A percentile compares a stretch with the other conserved stretches of the same genome.
phyloP scores from a whole-genome alignment of 37 sponge, comb jelly and placozoan species.

The Chondrosia reniformis region DNA sequence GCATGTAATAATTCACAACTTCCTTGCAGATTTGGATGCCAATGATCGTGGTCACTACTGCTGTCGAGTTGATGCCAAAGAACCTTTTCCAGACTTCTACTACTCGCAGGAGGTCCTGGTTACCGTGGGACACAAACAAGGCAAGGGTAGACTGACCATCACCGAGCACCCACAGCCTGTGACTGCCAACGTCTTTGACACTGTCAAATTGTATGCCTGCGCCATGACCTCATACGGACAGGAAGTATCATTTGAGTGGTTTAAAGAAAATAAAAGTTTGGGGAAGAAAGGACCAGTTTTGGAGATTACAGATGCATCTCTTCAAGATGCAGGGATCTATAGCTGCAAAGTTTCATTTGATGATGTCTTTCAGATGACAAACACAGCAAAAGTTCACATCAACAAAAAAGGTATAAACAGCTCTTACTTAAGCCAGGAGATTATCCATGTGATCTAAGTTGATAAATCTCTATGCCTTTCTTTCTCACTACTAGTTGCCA shows the following conservation, averaged over 20 bases:
- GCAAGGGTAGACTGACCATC: slow-evolving; percentile 1
- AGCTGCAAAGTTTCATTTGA: neutral
- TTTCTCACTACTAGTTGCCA: no score
- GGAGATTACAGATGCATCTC: neutral
- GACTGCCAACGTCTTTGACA: neutral
- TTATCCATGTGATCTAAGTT: no score
- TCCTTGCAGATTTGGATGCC: neutral
- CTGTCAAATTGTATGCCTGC: neutral
- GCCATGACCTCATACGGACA: neutral
- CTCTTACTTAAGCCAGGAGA: no score
- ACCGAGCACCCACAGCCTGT: neutral
- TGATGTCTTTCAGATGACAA: neutral
- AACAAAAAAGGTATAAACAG: neutral
- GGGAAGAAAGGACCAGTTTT: neutral
- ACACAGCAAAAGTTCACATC: neutral
- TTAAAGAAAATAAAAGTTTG: neutral
- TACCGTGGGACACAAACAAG: neutral
- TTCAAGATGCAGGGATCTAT: neutral
- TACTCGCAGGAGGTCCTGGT: neutral
- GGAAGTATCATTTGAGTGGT: slow-evolving; percentile 1
- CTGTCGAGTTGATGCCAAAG: neutral
- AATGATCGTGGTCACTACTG: neutral
- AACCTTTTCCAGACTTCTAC: neutral
- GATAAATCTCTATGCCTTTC: no score
- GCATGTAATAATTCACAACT: neutral